These are phyloP conservation scores for Chondrosia reniformis DNA, from an alignment of 37 sponge, comb jelly and placozoan genomes.

Conservation along the genomic window DNA sequence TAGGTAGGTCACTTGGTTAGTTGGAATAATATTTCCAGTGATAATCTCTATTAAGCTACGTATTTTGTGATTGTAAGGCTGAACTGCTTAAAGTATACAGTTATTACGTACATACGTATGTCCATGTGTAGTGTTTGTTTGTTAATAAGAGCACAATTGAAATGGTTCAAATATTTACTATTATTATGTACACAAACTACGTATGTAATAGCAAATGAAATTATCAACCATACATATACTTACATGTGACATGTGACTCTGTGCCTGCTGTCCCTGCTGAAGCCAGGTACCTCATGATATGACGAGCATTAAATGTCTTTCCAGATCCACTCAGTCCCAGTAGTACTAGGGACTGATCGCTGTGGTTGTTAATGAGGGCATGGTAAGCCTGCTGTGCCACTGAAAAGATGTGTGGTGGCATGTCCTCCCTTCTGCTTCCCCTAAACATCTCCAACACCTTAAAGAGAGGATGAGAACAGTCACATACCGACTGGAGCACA, in stretches of 20 bases:
- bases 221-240: conserved; percentile 41
- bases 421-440: conserved; percentile 85
- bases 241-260: conserved; percentile 48
- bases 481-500: too few species aligned
- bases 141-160: too few species aligned
- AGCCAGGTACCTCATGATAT: conserved; percentile 79
- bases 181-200: too few species aligned
- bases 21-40: too few species aligned
- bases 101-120: background rate
- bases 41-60: too few species aligned
- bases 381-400: conserved; percentile 90
- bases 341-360: conserved; percentile 90
- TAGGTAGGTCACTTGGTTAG: too few species aligned
- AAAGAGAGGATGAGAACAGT: background rate
- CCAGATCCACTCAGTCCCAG: conserved; percentile 93
- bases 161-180: too few species aligned
- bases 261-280: conserved; percentile 45
- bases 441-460: conserved; percentile 88
- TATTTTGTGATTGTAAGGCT: too few species aligned
- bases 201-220: too few species aligned
- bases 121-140: too few species aligned
- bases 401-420: conserved; percentile 96
- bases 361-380: conserved; percentile 71
- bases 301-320: conserved; percentile 87
- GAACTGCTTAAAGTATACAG: too few species aligned